These are phyloP conservation scores for Panulirus ornatus DNA, from an alignment of 1,140 invertebrate genomes.

Conservation along the genomic window DNA sequence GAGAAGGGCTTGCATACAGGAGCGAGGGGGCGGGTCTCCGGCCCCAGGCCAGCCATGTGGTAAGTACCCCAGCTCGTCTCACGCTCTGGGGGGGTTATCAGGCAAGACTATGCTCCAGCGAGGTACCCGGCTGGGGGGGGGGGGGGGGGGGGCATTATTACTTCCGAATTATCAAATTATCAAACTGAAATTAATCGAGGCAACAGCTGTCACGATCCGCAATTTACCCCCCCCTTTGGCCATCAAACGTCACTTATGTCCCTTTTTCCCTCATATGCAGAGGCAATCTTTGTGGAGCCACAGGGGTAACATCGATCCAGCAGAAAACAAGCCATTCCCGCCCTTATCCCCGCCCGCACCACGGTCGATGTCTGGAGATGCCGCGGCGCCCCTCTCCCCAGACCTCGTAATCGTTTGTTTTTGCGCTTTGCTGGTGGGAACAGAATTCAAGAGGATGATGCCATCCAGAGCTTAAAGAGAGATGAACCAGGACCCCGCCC, in stretches of 20 bases:
- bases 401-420: conserved; percentile 72
- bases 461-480: conserved; percentile 66
- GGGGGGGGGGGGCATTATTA: conserved; percentile 25
- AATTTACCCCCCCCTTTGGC: conserved; percentile 34
- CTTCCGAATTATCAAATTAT: conserved; percentile 60
- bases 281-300: conserved; percentile 71
- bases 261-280: conserved; percentile 62
- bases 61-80: conserved; percentile 2
- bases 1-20: conserved; percentile 40
- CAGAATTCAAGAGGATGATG: conserved; percentile 72
- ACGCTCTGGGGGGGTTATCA: not conserved
- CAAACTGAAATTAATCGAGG: conserved; percentile 61
- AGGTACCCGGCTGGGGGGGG: not conserved
- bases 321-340: conserved; percentile 51
- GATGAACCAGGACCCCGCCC: conserved; percentile 23
- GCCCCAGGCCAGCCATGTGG: conserved; percentile 32
- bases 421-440: conserved; percentile 68
- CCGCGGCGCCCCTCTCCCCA: conserved; percentile 47
- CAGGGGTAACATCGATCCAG: conserved; percentile 68
- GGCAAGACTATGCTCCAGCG: not conserved
- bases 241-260: conserved; percentile 65
- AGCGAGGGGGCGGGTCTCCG: conserved; percentile 6
- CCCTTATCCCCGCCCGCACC: conserved; percentile 33
- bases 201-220: conserved; percentile 63
- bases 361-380: conserved; percentile 62